Evolutionary conservation across 2,113 vertebrate species (phyloP).

Genomic region (Perccottus glenii): DNA sequence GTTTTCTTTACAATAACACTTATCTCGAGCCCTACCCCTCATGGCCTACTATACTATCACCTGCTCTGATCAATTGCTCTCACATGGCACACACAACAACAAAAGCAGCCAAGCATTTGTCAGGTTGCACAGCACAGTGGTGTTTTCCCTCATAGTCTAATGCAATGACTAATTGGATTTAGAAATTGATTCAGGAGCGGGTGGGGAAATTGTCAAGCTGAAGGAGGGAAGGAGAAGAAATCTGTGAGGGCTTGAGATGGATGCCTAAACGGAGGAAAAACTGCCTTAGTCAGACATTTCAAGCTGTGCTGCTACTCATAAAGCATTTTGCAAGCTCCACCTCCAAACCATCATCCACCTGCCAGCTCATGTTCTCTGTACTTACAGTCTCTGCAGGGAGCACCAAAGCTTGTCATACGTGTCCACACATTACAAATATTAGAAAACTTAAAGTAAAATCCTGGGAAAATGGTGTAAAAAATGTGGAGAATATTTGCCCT

Average conservation of each 20-base stretch:
- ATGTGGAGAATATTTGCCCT: too few relatives aligned
- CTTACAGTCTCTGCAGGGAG: background rate
- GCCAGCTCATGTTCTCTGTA: background rate
- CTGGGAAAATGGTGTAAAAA: too few relatives aligned
- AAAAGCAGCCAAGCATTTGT: conserved; percentile 49
- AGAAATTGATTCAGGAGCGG: conserved; percentile 55
- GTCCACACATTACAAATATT: background rate
- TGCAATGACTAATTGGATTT: conserved; percentile 68
- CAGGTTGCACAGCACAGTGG: conserved; percentile 48
- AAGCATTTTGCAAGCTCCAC: background rate
- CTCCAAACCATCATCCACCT: conserved; percentile 5
- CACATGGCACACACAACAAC: conserved; percentile 48
- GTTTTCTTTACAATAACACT: conserved; percentile 48
- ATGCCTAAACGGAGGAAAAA: conserved; percentile 27
- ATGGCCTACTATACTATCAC: background rate
- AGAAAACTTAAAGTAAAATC: too few relatives aligned
- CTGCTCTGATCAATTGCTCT: conserved; percentile 60
- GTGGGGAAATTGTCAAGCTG: conserved; percentile 24
- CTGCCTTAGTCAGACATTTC: conserved; percentile 19
- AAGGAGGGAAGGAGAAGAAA: conserved; percentile 18
- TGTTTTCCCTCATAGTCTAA: conserved; percentile 52
- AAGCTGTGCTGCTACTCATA: conserved; percentile 16
- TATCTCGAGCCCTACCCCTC: conserved; percentile 19
- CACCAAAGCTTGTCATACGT: background rate
- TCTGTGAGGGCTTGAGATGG: conserved; percentile 17